A percentile compares a stretch with the other conserved stretches of the same genome.
Evolutionary conservation across 2,113 vertebrate species (phyloP).

Genomic region (Phyllopteryx taeniolatus): DNA sequence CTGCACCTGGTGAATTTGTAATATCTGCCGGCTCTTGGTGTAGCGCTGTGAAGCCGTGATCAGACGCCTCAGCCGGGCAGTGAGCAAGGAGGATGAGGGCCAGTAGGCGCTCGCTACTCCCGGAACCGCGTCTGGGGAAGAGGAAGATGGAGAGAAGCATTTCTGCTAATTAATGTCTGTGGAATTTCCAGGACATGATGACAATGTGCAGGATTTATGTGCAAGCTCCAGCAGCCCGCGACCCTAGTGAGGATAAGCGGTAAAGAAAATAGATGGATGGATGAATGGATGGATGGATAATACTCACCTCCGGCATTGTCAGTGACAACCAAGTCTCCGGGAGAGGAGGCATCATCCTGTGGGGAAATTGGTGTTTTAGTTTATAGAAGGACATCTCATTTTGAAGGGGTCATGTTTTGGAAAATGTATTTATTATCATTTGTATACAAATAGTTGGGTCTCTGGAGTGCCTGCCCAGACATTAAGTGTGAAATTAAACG

Average conservation of each 20-base stretch:
- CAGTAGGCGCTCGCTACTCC: slow-evolving; percentile 86
- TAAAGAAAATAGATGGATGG: too few species aligned
- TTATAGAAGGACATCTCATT: not conserved
- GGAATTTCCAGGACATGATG: not conserved
- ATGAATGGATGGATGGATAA: slow-evolving; percentile 1
- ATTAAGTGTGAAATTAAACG: too few species aligned
- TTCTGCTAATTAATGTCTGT: not conserved
- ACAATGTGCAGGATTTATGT: slow-evolving; percentile 13
- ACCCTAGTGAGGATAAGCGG: too few species aligned
- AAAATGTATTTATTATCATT: not conserved
- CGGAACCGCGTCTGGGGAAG: slow-evolving; percentile 75
- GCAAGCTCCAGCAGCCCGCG: not conserved
- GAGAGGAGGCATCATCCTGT: slow-evolving; percentile 94
- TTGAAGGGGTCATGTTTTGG: not conserved
- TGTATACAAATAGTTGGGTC: not conserved
- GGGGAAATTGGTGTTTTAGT: slow-evolving; percentile 11
- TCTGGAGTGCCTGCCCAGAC: not conserved
- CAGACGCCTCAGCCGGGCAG: slow-evolving; percentile 89
- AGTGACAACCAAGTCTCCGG: slow-evolving; percentile 91
- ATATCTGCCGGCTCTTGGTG: slow-evolving; percentile 89
- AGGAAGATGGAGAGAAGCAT: not conserved
- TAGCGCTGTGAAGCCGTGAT: slow-evolving; percentile 95
- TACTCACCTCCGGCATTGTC: slow-evolving; percentile 81
- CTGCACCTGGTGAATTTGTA: slow-evolving; percentile 84
- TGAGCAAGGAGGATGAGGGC: slow-evolving; percentile 92